Conservation (phyloP, 2,113 vertebrate species). For the Pristiophorus japonicus region DNA sequence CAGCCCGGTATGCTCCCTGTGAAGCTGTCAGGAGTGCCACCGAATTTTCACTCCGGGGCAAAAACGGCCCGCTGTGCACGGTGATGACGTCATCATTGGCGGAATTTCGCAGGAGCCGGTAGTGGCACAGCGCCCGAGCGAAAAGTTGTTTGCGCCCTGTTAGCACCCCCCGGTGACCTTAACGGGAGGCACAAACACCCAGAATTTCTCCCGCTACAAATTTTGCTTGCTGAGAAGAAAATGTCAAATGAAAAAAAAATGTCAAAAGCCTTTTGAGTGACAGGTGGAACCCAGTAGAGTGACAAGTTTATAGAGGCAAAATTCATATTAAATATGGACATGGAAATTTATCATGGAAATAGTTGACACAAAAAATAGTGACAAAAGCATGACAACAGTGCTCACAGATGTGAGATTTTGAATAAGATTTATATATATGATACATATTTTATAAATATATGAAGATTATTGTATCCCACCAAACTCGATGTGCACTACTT, state of each 20-base stretch:
- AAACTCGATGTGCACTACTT: neutral
- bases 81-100: too few species aligned
- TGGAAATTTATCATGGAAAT: neutral
- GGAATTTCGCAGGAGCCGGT: too few species aligned
- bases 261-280: neutral
- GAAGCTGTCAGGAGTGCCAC: too few species aligned
- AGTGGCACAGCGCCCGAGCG: too few species aligned
- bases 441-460: neutral
- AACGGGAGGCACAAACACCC: too few species aligned
- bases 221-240: neutral
- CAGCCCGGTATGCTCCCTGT: too few species aligned
- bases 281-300: neutral
- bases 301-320: too few species aligned
- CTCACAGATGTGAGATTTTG: neutral
- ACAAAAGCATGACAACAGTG: neutral
- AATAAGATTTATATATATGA: neutral
- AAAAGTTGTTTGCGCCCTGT: too few species aligned
- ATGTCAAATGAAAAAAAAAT: neutral
- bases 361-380: neutral
- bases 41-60: too few species aligned
- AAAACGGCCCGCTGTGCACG: too few species aligned
- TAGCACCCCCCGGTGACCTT: too few species aligned
- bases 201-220: too few species aligned
- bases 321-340: neutral
- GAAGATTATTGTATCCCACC: neutral